Evolutionary conservation across 1,140 invertebrate genomes (phyloP).

Genomic region (Lasioglossum albipes): DNA sequence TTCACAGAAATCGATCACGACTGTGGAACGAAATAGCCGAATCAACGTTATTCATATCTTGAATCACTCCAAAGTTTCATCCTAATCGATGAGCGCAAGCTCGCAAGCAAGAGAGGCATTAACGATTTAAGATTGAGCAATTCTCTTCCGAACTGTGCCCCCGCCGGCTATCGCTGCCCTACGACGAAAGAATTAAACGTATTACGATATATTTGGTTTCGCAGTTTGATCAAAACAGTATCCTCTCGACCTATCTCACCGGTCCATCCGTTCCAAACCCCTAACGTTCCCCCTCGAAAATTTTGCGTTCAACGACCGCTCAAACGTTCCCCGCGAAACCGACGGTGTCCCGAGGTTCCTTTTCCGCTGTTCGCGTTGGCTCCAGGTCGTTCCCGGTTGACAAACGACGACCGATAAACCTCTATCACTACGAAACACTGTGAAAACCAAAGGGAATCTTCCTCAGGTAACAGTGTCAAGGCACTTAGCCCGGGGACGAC

Average conservation of each 20-base stretch:
- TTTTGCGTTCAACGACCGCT: neutral
- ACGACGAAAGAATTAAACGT: slow-evolving; percentile 21
- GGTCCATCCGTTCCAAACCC: neutral
- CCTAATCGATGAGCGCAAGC: no score
- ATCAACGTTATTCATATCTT: no score
- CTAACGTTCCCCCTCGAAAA: neutral
- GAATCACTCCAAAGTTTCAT: no score
- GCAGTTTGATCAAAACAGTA: slow-evolving; percentile 58
- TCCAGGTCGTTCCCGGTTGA: neutral
- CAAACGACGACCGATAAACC: no score
- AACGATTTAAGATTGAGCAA: slow-evolving; percentile 51
- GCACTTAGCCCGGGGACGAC: neutral
- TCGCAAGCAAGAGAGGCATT: neutral
- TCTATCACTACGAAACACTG: neutral
- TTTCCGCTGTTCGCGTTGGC: neutral
- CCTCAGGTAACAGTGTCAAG: neutral
- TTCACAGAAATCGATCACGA: no score
- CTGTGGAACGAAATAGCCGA: no score
- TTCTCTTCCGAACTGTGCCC: slow-evolving; percentile 7
- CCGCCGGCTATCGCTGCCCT: neutral
- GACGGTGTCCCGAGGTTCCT: neutral
- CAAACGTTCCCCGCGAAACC: slow-evolving; percentile 18
- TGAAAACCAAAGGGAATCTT: neutral
- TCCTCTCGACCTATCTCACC: slow-evolving; percentile 1
- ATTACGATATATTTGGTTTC: slow-evolving; percentile 70